Evolutionary conservation across 2,113 vertebrate genomes (phyloP).

Genomic region (Notarius lentiginosus): DNA sequence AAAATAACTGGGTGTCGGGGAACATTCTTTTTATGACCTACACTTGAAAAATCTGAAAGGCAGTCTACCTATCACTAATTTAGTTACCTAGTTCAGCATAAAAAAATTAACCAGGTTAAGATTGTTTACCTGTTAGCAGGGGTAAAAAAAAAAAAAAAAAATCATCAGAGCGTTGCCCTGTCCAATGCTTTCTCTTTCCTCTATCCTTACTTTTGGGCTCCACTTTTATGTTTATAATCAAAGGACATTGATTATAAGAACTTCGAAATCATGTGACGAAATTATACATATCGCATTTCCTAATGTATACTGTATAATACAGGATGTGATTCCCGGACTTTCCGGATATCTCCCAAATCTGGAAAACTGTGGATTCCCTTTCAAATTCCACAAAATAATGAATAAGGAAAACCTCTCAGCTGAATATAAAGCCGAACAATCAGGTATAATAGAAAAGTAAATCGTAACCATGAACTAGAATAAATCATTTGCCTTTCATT

Average conservation of each 20-base stretch:
- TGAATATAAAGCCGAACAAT: background rate
- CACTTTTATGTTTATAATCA: background rate
- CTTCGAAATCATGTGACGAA: background rate
- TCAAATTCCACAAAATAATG: background rate
- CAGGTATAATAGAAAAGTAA: slow-evolving; percentile 4
- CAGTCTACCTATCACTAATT: no score
- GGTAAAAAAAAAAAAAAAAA: no score
- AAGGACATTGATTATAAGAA: background rate
- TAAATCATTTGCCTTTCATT: background rate
- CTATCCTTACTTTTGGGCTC: background rate
- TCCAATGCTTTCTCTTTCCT: background rate
- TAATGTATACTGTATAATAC: background rate
- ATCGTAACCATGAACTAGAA: background rate
- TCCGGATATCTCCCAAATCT: background rate
- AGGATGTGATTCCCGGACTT: background rate
- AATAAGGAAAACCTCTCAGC: background rate
- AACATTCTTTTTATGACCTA: no score
- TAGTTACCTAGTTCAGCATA: no score
- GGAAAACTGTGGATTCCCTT: background rate
- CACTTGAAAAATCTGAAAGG: no score
- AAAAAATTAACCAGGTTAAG: background rate
- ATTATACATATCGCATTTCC: background rate
- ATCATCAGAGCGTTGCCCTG: background rate
- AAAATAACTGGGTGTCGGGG: no score
- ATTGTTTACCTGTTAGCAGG: background rate